phyloP scores from a whole-genome alignment of 2,888 invertebrate species.

The Parnassius mnemosyne region DNA sequence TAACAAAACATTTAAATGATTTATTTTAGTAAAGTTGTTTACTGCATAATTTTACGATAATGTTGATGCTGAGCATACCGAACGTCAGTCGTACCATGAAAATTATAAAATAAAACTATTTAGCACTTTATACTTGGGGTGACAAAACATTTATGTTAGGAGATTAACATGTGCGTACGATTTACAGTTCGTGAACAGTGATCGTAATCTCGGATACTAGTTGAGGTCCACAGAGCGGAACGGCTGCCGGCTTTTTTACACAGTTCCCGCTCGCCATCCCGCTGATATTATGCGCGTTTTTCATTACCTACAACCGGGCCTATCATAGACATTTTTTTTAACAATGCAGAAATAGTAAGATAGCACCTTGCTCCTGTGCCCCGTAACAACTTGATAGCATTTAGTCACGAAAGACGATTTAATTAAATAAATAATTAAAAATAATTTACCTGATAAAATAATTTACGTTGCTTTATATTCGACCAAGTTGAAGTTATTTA shows the following conservation, averaged over 20 bases:
- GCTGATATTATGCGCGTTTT: conserved; percentile 39
- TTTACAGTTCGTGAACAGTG: conserved; percentile 40
- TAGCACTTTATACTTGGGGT: background rate
- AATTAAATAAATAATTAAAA: too few relatives aligned
- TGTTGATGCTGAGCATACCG: too few relatives aligned
- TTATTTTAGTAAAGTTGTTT: too few relatives aligned
- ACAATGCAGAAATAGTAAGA: background rate
- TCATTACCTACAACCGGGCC: conserved; percentile 30
- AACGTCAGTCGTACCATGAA: too few relatives aligned
- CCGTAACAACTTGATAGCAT: background rate
- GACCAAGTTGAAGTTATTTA: background rate
- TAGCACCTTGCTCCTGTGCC: conserved; percentile 1
- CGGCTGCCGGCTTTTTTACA: conserved; percentile 43
- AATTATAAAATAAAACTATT: background rate
- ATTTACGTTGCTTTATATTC: background rate
- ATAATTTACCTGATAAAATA: background rate
- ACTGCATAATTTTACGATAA: too few relatives aligned
- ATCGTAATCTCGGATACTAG: conserved; percentile 45
- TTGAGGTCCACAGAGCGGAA: conserved; percentile 46
- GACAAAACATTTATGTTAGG: conserved; percentile 20
- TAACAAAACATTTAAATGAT: too few relatives aligned
- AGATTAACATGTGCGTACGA: conserved; percentile 30
- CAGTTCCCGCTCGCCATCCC: conserved; percentile 34
- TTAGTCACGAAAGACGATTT: conserved; percentile 3
- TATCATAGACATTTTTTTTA: conserved; percentile 13